Conservation (phyloP, 2,888 invertebrate species). For the Habroteleia sp. region DNA sequence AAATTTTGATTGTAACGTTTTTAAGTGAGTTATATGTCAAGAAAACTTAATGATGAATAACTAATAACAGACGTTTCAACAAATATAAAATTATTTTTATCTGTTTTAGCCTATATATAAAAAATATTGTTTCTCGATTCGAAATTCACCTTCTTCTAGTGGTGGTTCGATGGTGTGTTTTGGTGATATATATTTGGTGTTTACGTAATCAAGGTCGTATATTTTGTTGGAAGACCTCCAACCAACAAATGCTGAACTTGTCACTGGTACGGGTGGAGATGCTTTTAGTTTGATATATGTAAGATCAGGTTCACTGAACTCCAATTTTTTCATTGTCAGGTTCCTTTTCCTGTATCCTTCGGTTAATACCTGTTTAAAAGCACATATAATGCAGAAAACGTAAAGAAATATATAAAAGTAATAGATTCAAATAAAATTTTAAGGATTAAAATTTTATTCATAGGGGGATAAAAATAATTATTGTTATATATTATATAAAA, state of each 20-base stretch:
- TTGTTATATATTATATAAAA: too few relatives aligned
- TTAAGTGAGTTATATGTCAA: too few relatives aligned
- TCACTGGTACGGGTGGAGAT: conserved; percentile 71
- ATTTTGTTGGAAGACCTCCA: conserved; percentile 78
- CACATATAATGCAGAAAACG: not conserved
- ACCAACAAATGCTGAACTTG: conserved; percentile 80
- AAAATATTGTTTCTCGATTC: conserved; percentile 70
- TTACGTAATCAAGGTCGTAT: conserved; percentile 30
- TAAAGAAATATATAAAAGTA: too few relatives aligned
- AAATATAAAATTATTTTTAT: too few relatives aligned
- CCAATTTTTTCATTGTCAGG: conserved; percentile 68
- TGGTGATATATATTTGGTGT: conserved; percentile 79
- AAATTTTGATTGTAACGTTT: too few relatives aligned
- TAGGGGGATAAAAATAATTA: too few relatives aligned
- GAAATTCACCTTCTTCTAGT: conserved; percentile 65
- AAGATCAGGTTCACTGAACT: conserved; percentile 5
- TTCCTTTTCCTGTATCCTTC: conserved; percentile 71
- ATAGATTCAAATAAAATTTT: not conserved
- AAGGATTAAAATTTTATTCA: too few relatives aligned
- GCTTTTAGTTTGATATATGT: conserved; percentile 62
- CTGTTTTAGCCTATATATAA: conserved; percentile 70
- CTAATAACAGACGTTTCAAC: too few relatives aligned
- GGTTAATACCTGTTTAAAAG: conserved; percentile 66
- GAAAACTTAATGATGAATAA: too few relatives aligned
- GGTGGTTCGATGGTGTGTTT: conserved; percentile 78